These are phyloP conservation scores for Belgica antarctica DNA, from an alignment of 2,888 invertebrate species.

Conservation along the genomic window DNA sequence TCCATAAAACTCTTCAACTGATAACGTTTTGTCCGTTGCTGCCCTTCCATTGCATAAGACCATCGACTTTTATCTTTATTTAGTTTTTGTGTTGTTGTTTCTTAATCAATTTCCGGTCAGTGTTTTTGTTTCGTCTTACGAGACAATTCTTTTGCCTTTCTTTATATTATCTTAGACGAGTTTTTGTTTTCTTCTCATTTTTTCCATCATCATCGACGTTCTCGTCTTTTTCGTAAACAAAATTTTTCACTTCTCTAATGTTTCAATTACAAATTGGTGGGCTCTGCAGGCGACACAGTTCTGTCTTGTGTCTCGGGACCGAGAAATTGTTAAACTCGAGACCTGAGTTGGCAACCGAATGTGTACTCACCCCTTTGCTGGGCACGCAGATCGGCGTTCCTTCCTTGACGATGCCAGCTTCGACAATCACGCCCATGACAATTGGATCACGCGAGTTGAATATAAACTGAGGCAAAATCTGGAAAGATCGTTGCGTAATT, in stretches of 20 bases:
- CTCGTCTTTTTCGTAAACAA: background rate
- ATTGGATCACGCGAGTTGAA: conserved; percentile 99
- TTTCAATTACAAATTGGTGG: conserved; percentile 36
- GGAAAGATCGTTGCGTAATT: no score
- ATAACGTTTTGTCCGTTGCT: conserved; percentile 20
- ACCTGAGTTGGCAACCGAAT: background rate
- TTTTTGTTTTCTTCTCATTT: conserved; percentile 2
- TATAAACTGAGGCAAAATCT: conserved; percentile 80
- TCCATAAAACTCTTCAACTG: background rate
- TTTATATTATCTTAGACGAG: conserved; percentile 6
- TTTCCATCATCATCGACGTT: background rate
- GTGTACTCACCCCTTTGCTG: conserved; percentile 76
- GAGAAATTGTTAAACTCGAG: background rate
- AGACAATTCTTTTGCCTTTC: background rate
- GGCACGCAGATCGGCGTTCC: conserved; percentile 98
- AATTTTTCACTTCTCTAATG: conserved; percentile 1
- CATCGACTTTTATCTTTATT: background rate
- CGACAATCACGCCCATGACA: conserved; percentile 92
- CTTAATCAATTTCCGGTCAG: conserved; percentile 32
- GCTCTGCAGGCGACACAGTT: conserved; percentile 9
- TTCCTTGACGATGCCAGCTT: conserved; percentile 90
- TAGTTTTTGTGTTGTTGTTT: conserved; percentile 1
- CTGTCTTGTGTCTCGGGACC: background rate
- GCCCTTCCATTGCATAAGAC: conserved; percentile 8
- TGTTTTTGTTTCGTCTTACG: conserved; percentile 22